A percentile compares a stretch with the other conserved stretches of the same genome.
These are phyloP conservation scores for Parambassis ranga DNA, from an alignment of 2,797 vertebrate species.

Conservation along the genomic window DNA sequence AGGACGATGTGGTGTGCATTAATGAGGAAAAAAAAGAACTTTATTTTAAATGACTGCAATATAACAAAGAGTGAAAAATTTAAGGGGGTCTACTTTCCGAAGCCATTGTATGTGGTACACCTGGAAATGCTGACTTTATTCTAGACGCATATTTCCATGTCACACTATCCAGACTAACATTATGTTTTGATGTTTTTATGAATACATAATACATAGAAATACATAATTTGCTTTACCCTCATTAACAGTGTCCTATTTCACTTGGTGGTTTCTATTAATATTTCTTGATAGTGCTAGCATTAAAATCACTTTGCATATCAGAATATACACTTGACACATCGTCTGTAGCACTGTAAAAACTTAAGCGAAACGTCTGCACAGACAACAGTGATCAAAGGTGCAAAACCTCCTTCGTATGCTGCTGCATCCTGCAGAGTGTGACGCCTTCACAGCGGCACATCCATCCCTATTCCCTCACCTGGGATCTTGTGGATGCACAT, in stretches of 20 bases:
- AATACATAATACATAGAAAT: too few species aligned
- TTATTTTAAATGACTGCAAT: too few species aligned
- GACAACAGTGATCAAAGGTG: conserved; percentile 38
- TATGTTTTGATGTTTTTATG: too few species aligned
- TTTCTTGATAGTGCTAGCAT: not conserved
- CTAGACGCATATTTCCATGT: too few species aligned
- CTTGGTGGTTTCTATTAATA: conserved; percentile 16
- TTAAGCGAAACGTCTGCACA: conserved; percentile 35
- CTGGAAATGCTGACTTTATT: too few species aligned
- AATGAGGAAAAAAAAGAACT: too few species aligned
- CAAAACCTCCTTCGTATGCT: conserved; percentile 16
- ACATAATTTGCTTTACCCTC: too few species aligned
- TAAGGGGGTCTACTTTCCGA: too few species aligned
- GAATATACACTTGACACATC: conserved; percentile 45
- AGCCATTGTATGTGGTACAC: too few species aligned
- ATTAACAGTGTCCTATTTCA: not conserved
- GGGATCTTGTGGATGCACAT: not conserved
- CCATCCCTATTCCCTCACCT: conserved; percentile 27
- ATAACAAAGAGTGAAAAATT: too few species aligned
- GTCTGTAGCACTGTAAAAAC: conserved; percentile 43
- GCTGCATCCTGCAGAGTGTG: conserved; percentile 53
- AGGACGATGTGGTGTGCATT: too few species aligned
- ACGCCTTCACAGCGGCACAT: conserved; percentile 34
- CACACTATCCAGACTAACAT: too few species aligned
- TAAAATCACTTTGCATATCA: conserved; percentile 41